phyloP scores from a whole-genome alignment of 1,140 invertebrate genomes.

The Samia ricini region DNA sequence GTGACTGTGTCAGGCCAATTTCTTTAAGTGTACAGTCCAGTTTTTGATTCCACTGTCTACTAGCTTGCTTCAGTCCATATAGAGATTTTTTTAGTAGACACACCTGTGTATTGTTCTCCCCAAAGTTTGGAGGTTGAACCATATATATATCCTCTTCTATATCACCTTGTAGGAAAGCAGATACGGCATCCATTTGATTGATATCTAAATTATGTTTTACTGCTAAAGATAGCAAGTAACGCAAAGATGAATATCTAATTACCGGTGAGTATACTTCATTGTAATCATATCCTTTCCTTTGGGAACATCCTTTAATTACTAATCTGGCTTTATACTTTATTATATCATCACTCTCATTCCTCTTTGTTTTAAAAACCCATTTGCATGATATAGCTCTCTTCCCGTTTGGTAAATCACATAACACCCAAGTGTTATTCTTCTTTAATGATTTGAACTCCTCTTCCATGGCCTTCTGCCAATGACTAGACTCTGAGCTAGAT shows the following conservation, averaged over 20 bases:
- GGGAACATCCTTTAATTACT: constrained; percentile 37
- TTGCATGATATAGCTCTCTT: constrained; percentile 22
- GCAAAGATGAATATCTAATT: constrained; percentile 27
- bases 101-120: constrained; percentile 16
- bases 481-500: constrained; percentile 22
- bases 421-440: constrained; percentile 53
- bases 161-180: constrained; percentile 47
- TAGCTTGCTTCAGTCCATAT: constrained; percentile 28
- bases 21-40: neutral
- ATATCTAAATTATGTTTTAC: constrained; percentile 33
- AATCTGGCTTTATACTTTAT: constrained; percentile 43
- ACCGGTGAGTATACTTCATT: constrained; percentile 41
- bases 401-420: constrained; percentile 39
- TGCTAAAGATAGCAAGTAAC: constrained; percentile 35
- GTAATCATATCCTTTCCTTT: constrained; percentile 39
- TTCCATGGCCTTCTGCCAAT: constrained; percentile 55
- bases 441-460: constrained; percentile 49
- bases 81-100: constrained; percentile 25
- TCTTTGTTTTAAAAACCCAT: constrained; percentile 64
- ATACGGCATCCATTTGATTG: constrained; percentile 40
- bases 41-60: constrained; percentile 17
- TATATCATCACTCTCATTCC: constrained; percentile 40
- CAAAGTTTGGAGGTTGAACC: constrained; percentile 28
- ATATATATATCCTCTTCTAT: constrained; percentile 59
- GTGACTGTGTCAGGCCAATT: constrained; percentile 2